A percentile compares a stretch with the other conserved stretches of the same genome.
These are phyloP conservation scores for Piezodorus guildinii DNA, from an alignment of 1,140 invertebrate genomes.

Conservation along the genomic window DNA sequence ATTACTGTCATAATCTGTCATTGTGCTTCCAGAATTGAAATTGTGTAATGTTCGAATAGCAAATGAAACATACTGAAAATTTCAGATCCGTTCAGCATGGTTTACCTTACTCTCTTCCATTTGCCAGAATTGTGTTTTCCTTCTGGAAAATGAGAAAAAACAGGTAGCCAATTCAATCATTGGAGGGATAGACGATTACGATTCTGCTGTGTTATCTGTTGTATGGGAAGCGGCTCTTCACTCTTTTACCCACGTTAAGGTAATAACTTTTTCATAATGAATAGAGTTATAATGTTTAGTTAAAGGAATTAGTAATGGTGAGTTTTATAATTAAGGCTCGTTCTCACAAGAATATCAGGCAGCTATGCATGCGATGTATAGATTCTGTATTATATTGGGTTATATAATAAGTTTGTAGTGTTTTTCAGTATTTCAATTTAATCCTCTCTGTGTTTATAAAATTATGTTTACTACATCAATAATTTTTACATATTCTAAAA, in stretches of 20 bases:
- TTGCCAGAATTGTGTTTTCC: constrained; percentile 40
- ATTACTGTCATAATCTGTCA: not conserved
- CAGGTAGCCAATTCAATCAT: constrained; percentile 48
- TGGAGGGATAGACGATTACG: constrained; percentile 55
- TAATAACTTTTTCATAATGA: constrained; percentile 31
- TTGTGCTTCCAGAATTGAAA: no score
- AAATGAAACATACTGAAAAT: not conserved
- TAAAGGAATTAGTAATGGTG: no score
- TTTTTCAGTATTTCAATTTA: no score
- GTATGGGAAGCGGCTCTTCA: constrained; percentile 60
- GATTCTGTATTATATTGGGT: no score
- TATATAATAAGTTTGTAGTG: no score
- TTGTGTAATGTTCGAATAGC: not conserved
- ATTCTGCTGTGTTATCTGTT: constrained; percentile 47
- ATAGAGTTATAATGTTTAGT: not conserved
- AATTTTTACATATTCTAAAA: no score
- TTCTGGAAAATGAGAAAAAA: constrained; percentile 39
- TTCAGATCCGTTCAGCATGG: constrained; percentile 44
- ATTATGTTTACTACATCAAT: no score
- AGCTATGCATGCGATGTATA: no score
- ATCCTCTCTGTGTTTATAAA: no score
- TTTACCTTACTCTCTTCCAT: constrained; percentile 52
- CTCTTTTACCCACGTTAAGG: constrained; percentile 44
- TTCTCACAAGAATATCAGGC: no score
- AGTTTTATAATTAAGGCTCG: no score